Percentiles rank a stretch among this genome's conserved stretches.
Conservation (phyloP, 1,140 invertebrate genomes). For the Sinonovacula constricta region DNA sequence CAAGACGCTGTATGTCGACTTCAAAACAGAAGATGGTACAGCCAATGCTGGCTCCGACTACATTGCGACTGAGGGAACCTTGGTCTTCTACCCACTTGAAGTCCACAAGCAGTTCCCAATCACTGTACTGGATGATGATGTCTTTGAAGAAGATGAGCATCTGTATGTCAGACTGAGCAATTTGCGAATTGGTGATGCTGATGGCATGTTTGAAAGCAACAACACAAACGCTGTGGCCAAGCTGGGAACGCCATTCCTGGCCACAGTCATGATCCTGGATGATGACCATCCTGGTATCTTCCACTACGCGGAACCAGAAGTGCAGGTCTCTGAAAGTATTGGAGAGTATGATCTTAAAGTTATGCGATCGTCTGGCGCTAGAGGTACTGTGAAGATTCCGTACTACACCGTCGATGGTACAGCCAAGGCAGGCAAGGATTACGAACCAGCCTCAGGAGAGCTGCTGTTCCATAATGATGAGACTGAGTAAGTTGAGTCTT, state of each 20-base stretch:
- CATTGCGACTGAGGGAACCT: constrained; percentile 88
- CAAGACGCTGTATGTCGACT: constrained; percentile 91
- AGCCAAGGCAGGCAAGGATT: constrained; percentile 93
- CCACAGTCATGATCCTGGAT: constrained; percentile 99
- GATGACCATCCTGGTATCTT: constrained; percentile 99
- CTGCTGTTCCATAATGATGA: constrained; percentile 98
- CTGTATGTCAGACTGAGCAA: constrained; percentile 92
- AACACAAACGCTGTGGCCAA: constrained; percentile 81
- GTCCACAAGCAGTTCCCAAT: constrained; percentile 85
- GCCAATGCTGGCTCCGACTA: constrained; percentile 97
- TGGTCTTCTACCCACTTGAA: constrained; percentile 91
- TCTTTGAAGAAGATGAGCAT: constrained; percentile 99
- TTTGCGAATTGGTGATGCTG: constrained; percentile 77
- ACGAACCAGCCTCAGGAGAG: constrained; percentile 87
- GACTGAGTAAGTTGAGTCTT: constrained; percentile 94
- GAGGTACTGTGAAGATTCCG: constrained; percentile 93
- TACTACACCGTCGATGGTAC: constrained; percentile 96
- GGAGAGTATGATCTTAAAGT: constrained; percentile 86
- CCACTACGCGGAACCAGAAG: constrained; percentile 90
- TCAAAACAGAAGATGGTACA: constrained; percentile 97
- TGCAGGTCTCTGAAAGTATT: constrained; percentile 94
- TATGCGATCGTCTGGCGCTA: constrained; percentile 81
- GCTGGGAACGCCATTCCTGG: constrained; percentile 89
- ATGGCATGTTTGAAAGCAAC: constrained; percentile 69
- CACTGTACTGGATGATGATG: constrained; percentile 98